phyloP scores from a whole-genome alignment of 2,888 invertebrate species.

The Troilus luridus region DNA sequence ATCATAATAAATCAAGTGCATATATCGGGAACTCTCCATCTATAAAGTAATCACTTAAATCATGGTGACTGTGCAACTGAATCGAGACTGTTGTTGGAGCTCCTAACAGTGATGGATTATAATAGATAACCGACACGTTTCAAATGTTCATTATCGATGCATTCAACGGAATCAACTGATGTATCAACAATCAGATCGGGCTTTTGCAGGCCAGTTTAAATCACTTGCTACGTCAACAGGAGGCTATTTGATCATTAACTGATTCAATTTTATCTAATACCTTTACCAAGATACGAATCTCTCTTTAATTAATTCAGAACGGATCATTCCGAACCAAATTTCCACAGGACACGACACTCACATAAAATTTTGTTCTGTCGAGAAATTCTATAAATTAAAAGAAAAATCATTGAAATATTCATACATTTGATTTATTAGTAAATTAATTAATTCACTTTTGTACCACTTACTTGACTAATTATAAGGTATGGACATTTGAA shows the following conservation, averaged over 20 bases:
- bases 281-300: neutral
- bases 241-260: neutral
- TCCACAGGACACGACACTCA: too few species aligned
- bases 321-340: neutral
- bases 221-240: neutral
- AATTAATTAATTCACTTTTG: too few species aligned
- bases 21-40: neutral
- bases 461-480: too few species aligned
- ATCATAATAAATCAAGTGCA: neutral
- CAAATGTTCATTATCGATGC: constrained; percentile 14
- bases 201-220: neutral
- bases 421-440: too few species aligned
- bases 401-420: too few species aligned
- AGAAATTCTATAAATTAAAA: too few species aligned
- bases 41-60: neutral
- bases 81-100: neutral
- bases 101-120: neutral
- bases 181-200: neutral
- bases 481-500: too few species aligned
- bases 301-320: neutral
- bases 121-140: neutral
- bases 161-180: constrained; percentile 6
- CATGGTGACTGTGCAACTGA: neutral
- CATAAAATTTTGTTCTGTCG: too few species aligned
- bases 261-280: neutral